Evolutionary conservation across 2,113 vertebrate species (phyloP), one percentile per base, ranked within the genome.

Genomic region (Eonycteris spelaea): DNA sequence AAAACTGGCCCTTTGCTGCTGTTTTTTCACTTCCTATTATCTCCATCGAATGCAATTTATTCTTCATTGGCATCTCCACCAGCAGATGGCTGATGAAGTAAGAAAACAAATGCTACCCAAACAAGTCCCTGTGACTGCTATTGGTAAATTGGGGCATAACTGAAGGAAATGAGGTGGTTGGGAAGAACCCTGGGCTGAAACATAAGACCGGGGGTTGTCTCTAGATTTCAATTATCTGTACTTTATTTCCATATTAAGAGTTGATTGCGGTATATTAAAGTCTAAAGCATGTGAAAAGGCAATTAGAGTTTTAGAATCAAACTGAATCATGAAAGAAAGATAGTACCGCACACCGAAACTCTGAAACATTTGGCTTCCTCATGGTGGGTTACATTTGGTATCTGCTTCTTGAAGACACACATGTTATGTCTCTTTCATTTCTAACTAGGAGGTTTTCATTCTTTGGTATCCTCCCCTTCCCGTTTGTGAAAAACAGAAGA

Each of bases 141-240:
- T 28, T 94, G 95, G 45, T 83, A 45, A 74, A 61, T 96, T 93
- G 90, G 71, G 77, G 67, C 92, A 91, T 80, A 53, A 77, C 45
- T 93, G 61, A 77, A 70, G 73, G 33, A 75, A 91, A 91, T 86
- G 83, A 95, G 90, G 79, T 86, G 61, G 61, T 70, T 93, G 90
- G 74, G 90, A 91, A 94, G 74, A 93, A 94, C 33, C 30, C 48
- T 92, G 74, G 74, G 77, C 78, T 95, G 92, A 96, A 95, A 92
- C 79, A n/a, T 19, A 91, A 93, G 78, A 78, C 73, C 86, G 95
- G 57, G 92, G 95, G 94, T 97, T 96, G 93, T 96, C 48, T 55
- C 38, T 82, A 93, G 67, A 43, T 93, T 74, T 61, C 74, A 95
- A 90, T 97, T 86, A 90, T 86, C 73, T 96, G 38, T 88, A 83